These are phyloP conservation scores for Lutraria rhynchaena DNA, from an alignment of 1,140 invertebrate species.

Conservation along the genomic window DNA sequence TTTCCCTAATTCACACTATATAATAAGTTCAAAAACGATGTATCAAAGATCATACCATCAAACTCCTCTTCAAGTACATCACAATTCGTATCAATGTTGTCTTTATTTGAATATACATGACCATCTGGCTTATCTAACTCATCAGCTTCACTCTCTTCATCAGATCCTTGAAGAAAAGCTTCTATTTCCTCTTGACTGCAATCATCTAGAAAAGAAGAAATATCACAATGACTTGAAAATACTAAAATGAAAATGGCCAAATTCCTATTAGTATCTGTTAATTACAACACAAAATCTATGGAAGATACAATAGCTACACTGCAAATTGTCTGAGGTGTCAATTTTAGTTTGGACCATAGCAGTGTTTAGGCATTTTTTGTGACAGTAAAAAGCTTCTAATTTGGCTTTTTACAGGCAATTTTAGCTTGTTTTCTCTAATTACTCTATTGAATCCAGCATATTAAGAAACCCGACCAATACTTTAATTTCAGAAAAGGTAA, in stretches of 20 bases:
- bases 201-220: not conserved
- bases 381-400: too few species aligned
- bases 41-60: constrained; percentile 3
- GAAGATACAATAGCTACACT: not conserved
- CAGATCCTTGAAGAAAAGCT: constrained; percentile 52
- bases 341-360: not conserved
- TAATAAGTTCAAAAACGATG: not conserved
- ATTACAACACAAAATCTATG: not conserved
- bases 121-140: constrained; percentile 70
- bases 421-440: too few species aligned
- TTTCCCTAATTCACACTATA: not conserved
- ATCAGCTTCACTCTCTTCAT: constrained; percentile 71
- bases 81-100: too few species aligned
- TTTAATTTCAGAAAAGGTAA: too few species aligned
- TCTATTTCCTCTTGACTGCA: constrained; percentile 30
- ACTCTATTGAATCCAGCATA: too few species aligned
- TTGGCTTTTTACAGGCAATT: too few species aligned
- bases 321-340: not conserved
- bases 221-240: not conserved
- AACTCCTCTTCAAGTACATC: too few species aligned
- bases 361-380: not conserved
- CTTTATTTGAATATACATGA: too few species aligned
- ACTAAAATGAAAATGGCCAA: not conserved
- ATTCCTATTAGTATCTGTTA: not conserved
- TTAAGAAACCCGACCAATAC: too few species aligned